A percentile compares a stretch with the other conserved stretches of the same genome.
These are phyloP conservation scores for Podarcis raffonei DNA, from an alignment of 2,113 vertebrate genomes.

Conservation along the genomic window DNA sequence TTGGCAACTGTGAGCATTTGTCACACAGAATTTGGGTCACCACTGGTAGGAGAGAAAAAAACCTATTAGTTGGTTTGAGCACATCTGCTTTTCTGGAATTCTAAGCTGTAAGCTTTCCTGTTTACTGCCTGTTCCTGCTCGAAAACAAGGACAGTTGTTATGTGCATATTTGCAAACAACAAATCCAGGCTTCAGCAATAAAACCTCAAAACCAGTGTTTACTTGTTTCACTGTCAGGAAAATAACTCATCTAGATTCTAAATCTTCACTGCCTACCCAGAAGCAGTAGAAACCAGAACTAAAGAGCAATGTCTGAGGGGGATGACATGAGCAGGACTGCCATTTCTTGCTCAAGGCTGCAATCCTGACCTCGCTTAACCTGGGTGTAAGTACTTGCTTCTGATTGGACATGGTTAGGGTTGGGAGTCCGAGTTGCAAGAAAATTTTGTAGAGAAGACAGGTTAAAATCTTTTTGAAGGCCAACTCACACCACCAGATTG, in stretches of 20 bases:
- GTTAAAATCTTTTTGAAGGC: neutral
- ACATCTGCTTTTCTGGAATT: slow-evolving; percentile 32
- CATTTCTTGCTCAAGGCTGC: neutral
- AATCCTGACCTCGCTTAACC: too few species aligned
- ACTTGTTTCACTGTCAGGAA: slow-evolving; percentile 7
- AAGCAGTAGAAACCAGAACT: neutral
- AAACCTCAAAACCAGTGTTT: slow-evolving; percentile 10
- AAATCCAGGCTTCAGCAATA: slow-evolving; percentile 4
- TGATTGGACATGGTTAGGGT: too few species aligned
- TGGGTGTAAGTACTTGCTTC: too few species aligned
- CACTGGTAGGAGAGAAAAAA: neutral
- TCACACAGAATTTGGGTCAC: slow-evolving; percentile 12
- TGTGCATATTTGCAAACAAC: neutral
- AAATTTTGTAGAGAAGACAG: neutral
- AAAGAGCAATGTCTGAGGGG: neutral
- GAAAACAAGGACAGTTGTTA: slow-evolving; percentile 22
- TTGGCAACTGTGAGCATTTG: neutral
- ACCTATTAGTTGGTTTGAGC: neutral
- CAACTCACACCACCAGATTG: neutral
- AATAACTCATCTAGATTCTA: neutral
- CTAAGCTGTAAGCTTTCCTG: slow-evolving; percentile 20
- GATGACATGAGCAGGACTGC: neutral
- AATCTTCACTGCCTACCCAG: neutral
- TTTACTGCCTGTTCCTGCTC: slow-evolving; percentile 12
- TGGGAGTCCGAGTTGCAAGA: neutral